Percentiles rank a stretch among this genome's conserved stretches.
These are phyloP conservation scores for Tautogolabrus adspersus DNA, from an alignment of 2,113 vertebrate species.

Conservation along the genomic window DNA sequence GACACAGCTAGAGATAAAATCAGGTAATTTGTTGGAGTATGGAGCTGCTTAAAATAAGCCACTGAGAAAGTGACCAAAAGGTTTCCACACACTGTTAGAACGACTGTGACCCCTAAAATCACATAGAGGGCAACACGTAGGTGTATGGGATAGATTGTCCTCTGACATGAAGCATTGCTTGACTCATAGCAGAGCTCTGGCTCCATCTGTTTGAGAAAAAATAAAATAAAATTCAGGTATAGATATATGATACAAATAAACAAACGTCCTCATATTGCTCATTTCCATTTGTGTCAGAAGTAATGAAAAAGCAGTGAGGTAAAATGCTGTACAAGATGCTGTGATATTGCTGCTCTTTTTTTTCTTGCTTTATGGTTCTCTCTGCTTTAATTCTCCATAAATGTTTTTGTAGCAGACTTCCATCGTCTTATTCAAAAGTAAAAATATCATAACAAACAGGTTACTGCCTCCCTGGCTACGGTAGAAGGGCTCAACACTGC, in stretches of 20 bases:
- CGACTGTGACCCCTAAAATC: conserved; percentile 11
- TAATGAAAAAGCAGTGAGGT: too few species aligned
- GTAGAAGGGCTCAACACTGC: too few species aligned
- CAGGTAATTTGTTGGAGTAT: conserved; percentile 43
- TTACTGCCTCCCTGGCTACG: too few species aligned
- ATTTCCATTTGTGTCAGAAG: too few species aligned
- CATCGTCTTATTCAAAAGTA: too few species aligned
- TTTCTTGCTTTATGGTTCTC: too few species aligned
- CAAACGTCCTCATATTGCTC: background rate
- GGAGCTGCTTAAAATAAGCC: conserved; percentile 40
- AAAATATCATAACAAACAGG: too few species aligned
- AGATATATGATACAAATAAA: too few species aligned
- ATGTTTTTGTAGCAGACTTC: too few species aligned
- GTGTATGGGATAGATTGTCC: conserved; percentile 19
- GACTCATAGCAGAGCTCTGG: conserved; percentile 26
- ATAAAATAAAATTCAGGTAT: background rate
- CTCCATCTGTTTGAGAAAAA: conserved; percentile 19
- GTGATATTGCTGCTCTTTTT: too few species aligned
- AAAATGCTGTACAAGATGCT: too few species aligned
- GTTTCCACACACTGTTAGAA: conserved; percentile 41
- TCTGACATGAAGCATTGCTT: conserved; percentile 19
- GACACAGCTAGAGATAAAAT: conserved; percentile 32
- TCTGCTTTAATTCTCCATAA: too few species aligned
- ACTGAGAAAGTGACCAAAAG: conserved; percentile 34
- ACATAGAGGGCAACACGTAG: conserved; percentile 18